Conservation (phyloP, 2,797 vertebrate species). For the Knipowitschia caucasica region DNA sequence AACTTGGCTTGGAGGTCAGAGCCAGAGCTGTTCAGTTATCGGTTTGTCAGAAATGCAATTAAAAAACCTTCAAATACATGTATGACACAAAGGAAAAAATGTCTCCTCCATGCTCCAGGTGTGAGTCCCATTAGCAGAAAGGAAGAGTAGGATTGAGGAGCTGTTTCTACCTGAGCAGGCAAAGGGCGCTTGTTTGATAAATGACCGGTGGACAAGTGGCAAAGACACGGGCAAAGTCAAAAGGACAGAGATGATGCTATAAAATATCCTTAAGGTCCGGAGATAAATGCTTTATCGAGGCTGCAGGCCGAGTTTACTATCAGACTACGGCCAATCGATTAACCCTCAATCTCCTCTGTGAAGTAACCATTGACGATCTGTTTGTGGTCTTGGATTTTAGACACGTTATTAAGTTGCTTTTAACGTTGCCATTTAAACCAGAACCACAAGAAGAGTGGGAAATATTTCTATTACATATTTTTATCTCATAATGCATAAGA, state of each 20-base stretch:
- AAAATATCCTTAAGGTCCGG: constrained; percentile 27
- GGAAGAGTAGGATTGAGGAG: constrained; percentile 55
- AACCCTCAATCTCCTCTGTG: neutral
- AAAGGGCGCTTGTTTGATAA: constrained; percentile 66
- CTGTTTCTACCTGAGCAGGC: constrained; percentile 54
- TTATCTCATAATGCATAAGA: no score
- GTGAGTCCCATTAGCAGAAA: constrained; percentile 63
- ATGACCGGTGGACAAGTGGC: constrained; percentile 53
- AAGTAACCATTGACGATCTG: neutral
- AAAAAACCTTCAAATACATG: constrained; percentile 61
- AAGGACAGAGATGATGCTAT: constrained; percentile 47
- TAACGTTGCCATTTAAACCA: no score
- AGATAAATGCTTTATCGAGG: neutral
- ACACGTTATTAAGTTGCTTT: no score
- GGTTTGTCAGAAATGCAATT: constrained; percentile 64
- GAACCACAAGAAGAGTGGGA: no score
- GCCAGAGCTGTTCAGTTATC: constrained; percentile 50
- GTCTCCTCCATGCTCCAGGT: constrained; percentile 48
- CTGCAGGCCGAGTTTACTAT: neutral
- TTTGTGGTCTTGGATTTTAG: neutral
- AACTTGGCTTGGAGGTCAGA: constrained; percentile 53
- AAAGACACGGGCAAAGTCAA: constrained; percentile 48
- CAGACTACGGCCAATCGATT: neutral
- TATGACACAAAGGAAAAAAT: constrained; percentile 59
- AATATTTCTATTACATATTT: no score